Evolutionary conservation across 2,888 invertebrate species (phyloP).

Genomic region (Agapostemon virescens): DNA sequence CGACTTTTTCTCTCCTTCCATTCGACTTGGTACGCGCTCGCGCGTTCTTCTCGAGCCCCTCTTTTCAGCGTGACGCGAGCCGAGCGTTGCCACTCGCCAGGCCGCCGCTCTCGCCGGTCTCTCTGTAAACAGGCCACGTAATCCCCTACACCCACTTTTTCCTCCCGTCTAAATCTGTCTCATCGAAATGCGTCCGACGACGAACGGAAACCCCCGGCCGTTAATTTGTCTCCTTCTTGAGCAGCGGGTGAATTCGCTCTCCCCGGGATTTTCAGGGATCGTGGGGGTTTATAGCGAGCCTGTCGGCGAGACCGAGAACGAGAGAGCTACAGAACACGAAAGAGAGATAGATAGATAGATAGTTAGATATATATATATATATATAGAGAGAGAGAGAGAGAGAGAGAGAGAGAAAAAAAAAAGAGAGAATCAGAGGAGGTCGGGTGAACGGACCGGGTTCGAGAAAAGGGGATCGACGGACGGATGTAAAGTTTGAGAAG

Average conservation of each 20-base stretch:
- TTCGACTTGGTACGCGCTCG: not conserved
- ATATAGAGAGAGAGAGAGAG: not conserved
- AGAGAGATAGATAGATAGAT: not conserved
- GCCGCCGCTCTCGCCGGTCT: conserved; percentile 17
- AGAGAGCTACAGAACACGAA: not conserved
- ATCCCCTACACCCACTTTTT: conserved; percentile 67
- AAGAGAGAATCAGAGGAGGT: not conserved
- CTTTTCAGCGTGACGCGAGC: conserved; percentile 51
- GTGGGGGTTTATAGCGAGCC: not conserved
- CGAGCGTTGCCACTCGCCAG: conserved; percentile 39
- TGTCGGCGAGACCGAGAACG: not conserved
- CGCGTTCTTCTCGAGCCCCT: conserved; percentile 21
- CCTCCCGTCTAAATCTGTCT: conserved; percentile 67
- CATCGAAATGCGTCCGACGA: conserved; percentile 67
- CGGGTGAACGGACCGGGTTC: not conserved
- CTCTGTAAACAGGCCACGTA: conserved; percentile 70
- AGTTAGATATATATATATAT: not conserved
- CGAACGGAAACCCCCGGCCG: conserved; percentile 65
- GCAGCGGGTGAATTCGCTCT: conserved; percentile 4
- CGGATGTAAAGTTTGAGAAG: conserved; percentile 4
- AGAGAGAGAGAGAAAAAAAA: not conserved
- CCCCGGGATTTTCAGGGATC: conserved; percentile 4
- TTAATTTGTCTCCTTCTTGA: conserved; percentile 61
- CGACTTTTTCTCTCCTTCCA: conserved; percentile 18
- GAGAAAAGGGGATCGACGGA: conserved; percentile 27